Conservation (phyloP, 2,113 vertebrate genomes). For the Antechinus flavipes region DNA sequence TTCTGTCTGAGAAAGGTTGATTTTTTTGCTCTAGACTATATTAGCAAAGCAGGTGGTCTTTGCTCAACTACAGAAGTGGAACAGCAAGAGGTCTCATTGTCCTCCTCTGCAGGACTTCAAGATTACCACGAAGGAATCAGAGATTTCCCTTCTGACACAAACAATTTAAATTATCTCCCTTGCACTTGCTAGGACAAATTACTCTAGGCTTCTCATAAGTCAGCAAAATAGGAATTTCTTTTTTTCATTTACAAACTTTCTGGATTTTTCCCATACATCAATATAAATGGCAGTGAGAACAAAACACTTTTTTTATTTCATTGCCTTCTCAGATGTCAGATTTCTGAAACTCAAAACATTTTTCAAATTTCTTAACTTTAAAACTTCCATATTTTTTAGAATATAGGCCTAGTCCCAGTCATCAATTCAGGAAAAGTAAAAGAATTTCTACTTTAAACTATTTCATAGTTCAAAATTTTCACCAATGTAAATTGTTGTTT, state of each 20-base stretch:
- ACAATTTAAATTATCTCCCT: not conserved
- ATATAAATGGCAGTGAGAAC: not conserved
- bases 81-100: not conserved
- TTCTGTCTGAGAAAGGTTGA: not conserved
- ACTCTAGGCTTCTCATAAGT: not conserved
- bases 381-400: not conserved
- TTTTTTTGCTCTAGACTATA: not conserved
- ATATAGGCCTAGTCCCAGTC: not conserved
- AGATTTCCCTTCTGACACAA: not conserved
- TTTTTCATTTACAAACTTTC: not conserved
- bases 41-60: not conserved
- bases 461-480: not conserved
- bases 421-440: not conserved
- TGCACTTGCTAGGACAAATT: not conserved
- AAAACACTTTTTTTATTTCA: not conserved
- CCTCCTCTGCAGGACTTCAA: not conserved
- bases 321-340: not conserved
- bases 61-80: not conserved
- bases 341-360: not conserved
- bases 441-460: not conserved
- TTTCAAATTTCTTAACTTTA: not conserved
- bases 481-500: not conserved
- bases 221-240: not conserved
- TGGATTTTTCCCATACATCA: not conserved
- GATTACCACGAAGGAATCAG: not conserved